Evolutionary conservation across 2,888 invertebrate species (phyloP).

Genomic region (Hoplodrina ambigua): DNA sequence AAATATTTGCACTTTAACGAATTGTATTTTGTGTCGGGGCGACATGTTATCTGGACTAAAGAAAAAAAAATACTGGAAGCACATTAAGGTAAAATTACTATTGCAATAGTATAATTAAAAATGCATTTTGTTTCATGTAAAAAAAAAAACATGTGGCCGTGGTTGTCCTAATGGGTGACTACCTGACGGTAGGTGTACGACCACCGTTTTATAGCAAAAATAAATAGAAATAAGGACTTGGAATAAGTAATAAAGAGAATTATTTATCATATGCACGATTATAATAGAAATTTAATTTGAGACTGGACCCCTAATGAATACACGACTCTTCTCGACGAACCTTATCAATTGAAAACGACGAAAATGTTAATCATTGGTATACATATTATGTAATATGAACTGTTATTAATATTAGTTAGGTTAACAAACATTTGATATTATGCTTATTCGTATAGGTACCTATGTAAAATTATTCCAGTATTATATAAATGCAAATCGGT

Average conservation of each 20-base stretch:
- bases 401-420: constrained; percentile 55
- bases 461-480: constrained; percentile 58
- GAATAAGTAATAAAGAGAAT: not conserved
- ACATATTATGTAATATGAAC: constrained; percentile 45
- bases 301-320: constrained; percentile 25
- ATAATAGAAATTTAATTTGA: constrained; percentile 1
- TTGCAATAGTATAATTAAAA: not conserved
- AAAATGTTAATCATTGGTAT: constrained; percentile 55
- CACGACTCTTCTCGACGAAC: constrained; percentile 20
- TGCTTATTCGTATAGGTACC: constrained; percentile 35
- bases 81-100: not conserved
- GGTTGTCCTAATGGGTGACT: not conserved
- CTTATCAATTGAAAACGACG: constrained; percentile 53
- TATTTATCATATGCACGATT: not conserved
- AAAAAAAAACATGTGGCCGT: not conserved
- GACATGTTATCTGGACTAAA: not conserved
- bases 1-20: constrained; percentile 14
- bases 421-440: constrained; percentile 47
- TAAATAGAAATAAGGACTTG: not conserved
- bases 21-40: not conserved
- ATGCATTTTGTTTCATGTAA: not conserved
- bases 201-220: no score
- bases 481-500: constrained; percentile 25
- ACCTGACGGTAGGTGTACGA: no score
- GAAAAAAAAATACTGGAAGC: no score